These are phyloP conservation scores for Ceraclea dissimilis DNA, from an alignment of 2,888 invertebrate genomes.

Conservation along the genomic window DNA sequence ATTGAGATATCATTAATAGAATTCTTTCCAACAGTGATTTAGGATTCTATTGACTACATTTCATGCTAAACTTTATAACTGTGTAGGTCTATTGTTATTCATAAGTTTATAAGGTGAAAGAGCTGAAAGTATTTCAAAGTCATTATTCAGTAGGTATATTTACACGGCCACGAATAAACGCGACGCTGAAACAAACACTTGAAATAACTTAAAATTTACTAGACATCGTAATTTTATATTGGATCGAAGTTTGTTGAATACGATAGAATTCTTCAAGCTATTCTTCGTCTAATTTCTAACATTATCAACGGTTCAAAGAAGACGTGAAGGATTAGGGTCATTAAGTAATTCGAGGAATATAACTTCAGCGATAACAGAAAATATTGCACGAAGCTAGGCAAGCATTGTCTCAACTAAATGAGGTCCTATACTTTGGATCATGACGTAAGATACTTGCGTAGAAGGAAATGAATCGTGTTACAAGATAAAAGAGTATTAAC, in stretches of 20 bases:
- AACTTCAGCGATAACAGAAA: not conserved
- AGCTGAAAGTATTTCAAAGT: too few relatives aligned
- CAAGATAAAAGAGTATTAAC: not conserved
- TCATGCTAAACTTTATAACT: too few relatives aligned
- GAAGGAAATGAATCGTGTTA: slow-evolving; percentile 1
- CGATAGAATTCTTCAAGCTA: not conserved
- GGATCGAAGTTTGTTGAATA: not conserved
- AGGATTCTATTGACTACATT: too few relatives aligned
- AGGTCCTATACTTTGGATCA: not conserved
- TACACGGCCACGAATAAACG: too few relatives aligned
- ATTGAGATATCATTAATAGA: too few relatives aligned
- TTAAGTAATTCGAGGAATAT: not conserved
- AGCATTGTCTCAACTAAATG: not conserved
- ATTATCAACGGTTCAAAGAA: not conserved
- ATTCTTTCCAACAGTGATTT: too few relatives aligned
- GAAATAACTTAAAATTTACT: too few relatives aligned
- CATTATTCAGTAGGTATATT: too few relatives aligned
- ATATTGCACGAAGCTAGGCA: not conserved
- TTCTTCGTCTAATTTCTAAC: not conserved
- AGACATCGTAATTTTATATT: not conserved
- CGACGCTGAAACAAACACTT: too few relatives aligned
- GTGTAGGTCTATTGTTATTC: too few relatives aligned
- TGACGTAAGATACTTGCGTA: not conserved
- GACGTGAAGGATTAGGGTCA: not conserved
- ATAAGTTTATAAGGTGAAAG: too few relatives aligned